These are phyloP conservation scores for Buathra laborator DNA, from an alignment of 2,888 invertebrate genomes.

Conservation along the genomic window DNA sequence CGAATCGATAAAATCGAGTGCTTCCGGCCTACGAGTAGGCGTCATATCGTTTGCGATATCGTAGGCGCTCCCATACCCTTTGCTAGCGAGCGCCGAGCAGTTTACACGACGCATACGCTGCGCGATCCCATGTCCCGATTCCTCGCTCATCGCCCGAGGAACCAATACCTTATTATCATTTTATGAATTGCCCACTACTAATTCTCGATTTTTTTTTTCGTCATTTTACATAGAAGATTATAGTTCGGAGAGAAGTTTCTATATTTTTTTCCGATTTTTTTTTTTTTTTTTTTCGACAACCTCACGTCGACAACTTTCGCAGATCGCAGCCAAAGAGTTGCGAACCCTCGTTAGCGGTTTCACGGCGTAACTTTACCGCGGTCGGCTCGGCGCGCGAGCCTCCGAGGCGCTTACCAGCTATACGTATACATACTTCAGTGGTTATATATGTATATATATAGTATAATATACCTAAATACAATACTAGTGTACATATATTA, in stretches of 20 bases:
- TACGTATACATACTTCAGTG: constrained; percentile 26
- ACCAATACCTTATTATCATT: constrained; percentile 44
- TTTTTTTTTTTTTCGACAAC: constrained; percentile 11
- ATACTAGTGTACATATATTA: constrained; percentile 28
- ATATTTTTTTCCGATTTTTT: neutral
- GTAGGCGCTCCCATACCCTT: constrained; percentile 35
- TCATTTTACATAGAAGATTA: constrained; percentile 24
- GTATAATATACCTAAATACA: constrained; percentile 37
- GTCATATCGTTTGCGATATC: constrained; percentile 54
- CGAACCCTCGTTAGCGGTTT: constrained; percentile 74
- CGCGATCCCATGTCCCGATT: constrained; percentile 49
- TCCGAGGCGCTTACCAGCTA: constrained; percentile 33
- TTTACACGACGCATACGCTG: constrained; percentile 41
- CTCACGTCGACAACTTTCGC: constrained; percentile 38
- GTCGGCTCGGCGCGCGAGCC: constrained; percentile 29
- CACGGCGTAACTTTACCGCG: constrained; percentile 61
- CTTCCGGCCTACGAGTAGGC: constrained; percentile 64
- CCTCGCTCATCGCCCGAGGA: constrained; percentile 42
- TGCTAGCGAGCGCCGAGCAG: constrained; percentile 24
- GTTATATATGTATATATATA: constrained; percentile 30
- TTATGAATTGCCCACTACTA: constrained; percentile 53
- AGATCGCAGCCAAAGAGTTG: constrained; percentile 59
- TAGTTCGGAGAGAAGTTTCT: neutral
- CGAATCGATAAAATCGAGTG: constrained; percentile 47
- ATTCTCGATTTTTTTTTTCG: constrained; percentile 33